These are phyloP conservation scores for Acanthosepion esculentum DNA, from an alignment of 2,888 invertebrate species.

Conservation along the genomic window DNA sequence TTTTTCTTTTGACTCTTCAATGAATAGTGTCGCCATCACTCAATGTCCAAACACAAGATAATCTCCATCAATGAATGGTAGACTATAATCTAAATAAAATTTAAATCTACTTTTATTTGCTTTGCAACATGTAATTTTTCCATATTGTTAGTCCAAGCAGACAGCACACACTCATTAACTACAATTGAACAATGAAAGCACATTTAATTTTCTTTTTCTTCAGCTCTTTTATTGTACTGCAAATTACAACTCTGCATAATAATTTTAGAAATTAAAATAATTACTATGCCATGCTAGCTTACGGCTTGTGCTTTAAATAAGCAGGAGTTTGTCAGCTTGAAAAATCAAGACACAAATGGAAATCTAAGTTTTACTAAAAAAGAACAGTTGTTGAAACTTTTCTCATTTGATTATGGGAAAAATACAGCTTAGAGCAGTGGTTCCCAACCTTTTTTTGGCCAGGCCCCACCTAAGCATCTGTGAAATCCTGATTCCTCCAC, in stretches of 20 bases:
- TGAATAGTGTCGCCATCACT: background rate
- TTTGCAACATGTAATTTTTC: background rate
- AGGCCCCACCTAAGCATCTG: too few relatives aligned
- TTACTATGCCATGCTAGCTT: background rate
- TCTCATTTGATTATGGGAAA: too few relatives aligned
- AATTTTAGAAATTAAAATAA: background rate
- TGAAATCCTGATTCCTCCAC: too few relatives aligned
- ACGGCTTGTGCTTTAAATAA: background rate
- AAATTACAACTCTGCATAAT: background rate
- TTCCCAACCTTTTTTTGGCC: too few relatives aligned
- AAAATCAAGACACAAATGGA: too few relatives aligned
- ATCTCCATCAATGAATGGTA: background rate
- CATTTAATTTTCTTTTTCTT: background rate
- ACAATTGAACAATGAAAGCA: background rate
- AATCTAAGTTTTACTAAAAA: too few relatives aligned
- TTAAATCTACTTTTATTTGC: slow-evolving; percentile 17
- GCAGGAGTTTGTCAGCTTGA: too few relatives aligned
- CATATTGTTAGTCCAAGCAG: background rate
- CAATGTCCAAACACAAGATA: background rate
- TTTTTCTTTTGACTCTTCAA: too few relatives aligned
- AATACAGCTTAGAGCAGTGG: too few relatives aligned
- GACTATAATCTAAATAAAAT: slow-evolving; percentile 3
- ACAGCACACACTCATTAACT: background rate
- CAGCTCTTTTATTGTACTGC: background rate
- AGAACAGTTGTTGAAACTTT: too few relatives aligned